Conservation (phyloP, 1,140 invertebrate genomes). For the Cydia fagiglandana region DNA sequence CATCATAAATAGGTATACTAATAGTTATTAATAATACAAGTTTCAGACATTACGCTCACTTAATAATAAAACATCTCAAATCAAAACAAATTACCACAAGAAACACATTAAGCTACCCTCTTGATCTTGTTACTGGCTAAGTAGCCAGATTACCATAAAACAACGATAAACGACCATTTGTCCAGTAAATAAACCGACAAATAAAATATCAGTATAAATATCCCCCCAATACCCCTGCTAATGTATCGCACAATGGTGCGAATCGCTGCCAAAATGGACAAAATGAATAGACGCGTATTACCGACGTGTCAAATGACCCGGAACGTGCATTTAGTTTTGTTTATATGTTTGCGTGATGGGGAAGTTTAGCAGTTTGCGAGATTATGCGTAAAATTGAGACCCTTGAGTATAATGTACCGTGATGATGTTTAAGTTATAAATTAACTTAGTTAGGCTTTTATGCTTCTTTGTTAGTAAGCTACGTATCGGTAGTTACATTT, state of each 20-base stretch:
- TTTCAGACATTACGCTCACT: not conserved
- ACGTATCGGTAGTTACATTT: too few relatives aligned
- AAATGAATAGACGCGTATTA: slow-evolving; percentile 51
- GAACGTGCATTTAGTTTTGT: slow-evolving; percentile 52
- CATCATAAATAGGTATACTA: not conserved
- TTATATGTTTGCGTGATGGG: slow-evolving; percentile 43
- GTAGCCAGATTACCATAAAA: slow-evolving; percentile 33
- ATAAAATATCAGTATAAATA: slow-evolving; percentile 45
- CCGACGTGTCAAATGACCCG: slow-evolving; percentile 49
- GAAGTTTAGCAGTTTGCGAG: slow-evolving; percentile 9
- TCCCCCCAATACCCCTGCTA: slow-evolving; percentile 38
- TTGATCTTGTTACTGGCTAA: slow-evolving; percentile 25
- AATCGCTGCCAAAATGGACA: slow-evolving; percentile 35
- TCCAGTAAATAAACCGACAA: slow-evolving; percentile 44
- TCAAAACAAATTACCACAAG: slow-evolving; percentile 18
- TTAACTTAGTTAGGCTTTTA: too few relatives aligned
- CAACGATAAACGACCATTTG: slow-evolving; percentile 44
- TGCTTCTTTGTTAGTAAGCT: too few relatives aligned
- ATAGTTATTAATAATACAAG: not conserved
- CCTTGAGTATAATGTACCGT: slow-evolving; percentile 6
- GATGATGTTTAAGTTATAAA: not conserved
- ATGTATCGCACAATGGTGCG: slow-evolving; percentile 42
- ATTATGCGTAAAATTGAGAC: slow-evolving; percentile 22
- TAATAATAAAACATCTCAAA: not conserved
- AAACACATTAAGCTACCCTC: slow-evolving; percentile 17